Percentiles rank a stretch among this genome's conserved stretches.
Conservation (phyloP, 1,140 invertebrate species). For the Penaeus chinensis region DNA sequence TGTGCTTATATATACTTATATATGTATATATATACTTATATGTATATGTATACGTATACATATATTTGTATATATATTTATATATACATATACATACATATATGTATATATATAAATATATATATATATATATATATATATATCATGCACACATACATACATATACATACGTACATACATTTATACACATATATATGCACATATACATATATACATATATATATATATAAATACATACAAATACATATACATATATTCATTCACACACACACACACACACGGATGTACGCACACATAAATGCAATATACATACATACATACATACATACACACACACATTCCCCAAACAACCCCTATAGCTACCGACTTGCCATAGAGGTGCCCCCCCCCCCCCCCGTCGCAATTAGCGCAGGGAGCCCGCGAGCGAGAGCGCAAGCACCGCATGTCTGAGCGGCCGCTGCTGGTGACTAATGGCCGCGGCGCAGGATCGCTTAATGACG, state of each 20-base stretch:
- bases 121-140: conserved; percentile 31
- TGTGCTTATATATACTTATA: no score
- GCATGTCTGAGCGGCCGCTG: no score
- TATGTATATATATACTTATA: not conserved
- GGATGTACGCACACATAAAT: not conserved
- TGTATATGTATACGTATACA: not conserved
- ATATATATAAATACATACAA: not conserved
- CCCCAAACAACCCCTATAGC: no score
- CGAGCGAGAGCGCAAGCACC: no score
- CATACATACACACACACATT: not conserved
- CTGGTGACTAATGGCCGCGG: no score
- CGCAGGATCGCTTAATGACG: no score
- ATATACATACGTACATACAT: not conserved
- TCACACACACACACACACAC: not conserved
- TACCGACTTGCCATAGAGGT: no score
- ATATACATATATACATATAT: not conserved
- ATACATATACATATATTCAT: not conserved
- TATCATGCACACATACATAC: not conserved
- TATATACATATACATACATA: conserved; percentile 10
- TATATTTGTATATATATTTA: not conserved
- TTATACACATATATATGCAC: not conserved
- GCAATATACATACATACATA: conserved; percentile 3
- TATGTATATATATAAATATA: not conserved
- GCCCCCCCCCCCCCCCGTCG: no score
- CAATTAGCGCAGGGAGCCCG: no score